Conservation (phyloP, 1,140 invertebrate genomes). For the Hylyphantes graminicola region DNA sequence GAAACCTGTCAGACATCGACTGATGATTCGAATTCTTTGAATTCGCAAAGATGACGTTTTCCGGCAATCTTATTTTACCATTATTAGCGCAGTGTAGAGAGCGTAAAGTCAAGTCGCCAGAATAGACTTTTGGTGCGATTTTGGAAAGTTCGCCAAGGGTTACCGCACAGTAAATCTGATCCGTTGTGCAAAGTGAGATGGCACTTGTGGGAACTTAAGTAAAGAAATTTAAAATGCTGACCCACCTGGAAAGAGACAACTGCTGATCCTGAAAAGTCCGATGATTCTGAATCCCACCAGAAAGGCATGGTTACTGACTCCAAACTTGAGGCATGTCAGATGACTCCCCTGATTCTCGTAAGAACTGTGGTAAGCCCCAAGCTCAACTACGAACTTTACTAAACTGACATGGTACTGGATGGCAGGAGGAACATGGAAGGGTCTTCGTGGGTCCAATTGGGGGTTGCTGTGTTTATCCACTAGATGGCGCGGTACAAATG, state of each 20-base stretch:
- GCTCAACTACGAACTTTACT: slow-evolving; percentile 21
- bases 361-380: slow-evolving; percentile 2
- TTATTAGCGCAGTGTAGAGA: too few relatives aligned
- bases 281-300: slow-evolving; percentile 34
- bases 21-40: too few relatives aligned
- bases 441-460: neutral
- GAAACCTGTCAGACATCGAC: too few relatives aligned
- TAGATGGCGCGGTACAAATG: slow-evolving; percentile 4
- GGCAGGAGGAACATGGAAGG: neutral
- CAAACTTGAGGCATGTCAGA: slow-evolving; percentile 14
- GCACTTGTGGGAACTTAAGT: neutral
- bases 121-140: too few relatives aligned
- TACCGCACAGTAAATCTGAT: too few relatives aligned
- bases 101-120: too few relatives aligned
- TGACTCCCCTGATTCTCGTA: neutral
- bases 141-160: too few relatives aligned
- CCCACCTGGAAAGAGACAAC: neutral
- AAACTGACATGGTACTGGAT: slow-evolving; percentile 11
- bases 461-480: neutral
- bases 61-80: too few relatives aligned
- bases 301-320: slow-evolving; percentile 20
- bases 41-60: too few relatives aligned
- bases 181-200: too few relatives aligned
- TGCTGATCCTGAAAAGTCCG: slow-evolving; percentile 13
- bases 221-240: neutral